Conservation (phyloP, 2,888 invertebrate species). For the Brachyopa scutellaris region DNA sequence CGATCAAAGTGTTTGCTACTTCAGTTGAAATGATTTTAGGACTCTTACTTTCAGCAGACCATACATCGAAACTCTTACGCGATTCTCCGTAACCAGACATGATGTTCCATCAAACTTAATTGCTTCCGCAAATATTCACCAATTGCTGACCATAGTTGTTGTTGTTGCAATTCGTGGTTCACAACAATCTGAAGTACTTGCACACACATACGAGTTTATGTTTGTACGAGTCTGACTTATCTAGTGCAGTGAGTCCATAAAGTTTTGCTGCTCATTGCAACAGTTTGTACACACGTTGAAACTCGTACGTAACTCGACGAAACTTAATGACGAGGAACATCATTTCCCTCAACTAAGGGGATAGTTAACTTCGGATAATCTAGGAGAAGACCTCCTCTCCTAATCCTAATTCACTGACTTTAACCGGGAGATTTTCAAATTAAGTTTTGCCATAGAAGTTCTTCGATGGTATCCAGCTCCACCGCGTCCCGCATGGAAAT, state of each 20-base stretch:
- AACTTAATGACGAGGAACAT: constrained; percentile 63
- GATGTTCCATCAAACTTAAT: no score
- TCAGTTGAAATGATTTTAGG: no score
- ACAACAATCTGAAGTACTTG: constrained; percentile 23
- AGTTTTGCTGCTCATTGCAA: constrained; percentile 58
- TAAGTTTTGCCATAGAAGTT: constrained; percentile 14
- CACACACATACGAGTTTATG: no score
- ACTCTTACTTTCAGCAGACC: no score
- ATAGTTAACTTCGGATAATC: constrained; percentile 31
- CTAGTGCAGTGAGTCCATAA: constrained; percentile 52
- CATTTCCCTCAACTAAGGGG: constrained; percentile 21
- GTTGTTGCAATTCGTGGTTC: constrained; percentile 6
- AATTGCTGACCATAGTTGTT: constrained; percentile 17
- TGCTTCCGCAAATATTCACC: constrained; percentile 66
- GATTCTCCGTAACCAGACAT: no score
- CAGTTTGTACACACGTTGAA: no score
- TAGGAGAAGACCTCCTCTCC: not conserved
- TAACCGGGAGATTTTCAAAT: not conserved
- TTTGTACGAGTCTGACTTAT: constrained; percentile 30
- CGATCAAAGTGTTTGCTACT: no score
- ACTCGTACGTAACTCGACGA: constrained; percentile 53
- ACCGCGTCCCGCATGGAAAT: not conserved
- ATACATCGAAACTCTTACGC: no score
- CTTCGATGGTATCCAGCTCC: not conserved
- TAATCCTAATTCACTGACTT: no score